phyloP scores from a whole-genome alignment of 2,797 vertebrate species.

The Neopelma chrysocephalum region DNA sequence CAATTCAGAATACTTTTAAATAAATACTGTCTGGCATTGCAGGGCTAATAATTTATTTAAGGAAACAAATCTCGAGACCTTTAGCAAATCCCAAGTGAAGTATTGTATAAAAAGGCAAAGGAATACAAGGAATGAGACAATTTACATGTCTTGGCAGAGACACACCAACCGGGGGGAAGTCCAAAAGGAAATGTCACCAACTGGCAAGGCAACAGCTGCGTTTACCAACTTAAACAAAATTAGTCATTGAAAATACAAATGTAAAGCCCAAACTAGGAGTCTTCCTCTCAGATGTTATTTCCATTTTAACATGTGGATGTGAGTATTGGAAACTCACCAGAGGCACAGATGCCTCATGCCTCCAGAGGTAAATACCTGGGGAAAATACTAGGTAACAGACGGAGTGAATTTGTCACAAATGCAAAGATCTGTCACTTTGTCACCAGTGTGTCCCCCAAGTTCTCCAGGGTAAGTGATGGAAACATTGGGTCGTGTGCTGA shows the following conservation, averaged over 20 bases:
- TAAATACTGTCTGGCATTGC: background rate
- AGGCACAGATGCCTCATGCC: constrained; percentile 5
- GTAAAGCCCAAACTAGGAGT: constrained; percentile 57
- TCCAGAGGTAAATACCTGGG: constrained; percentile 50
- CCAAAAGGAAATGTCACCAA: constrained; percentile 73
- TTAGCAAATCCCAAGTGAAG: background rate
- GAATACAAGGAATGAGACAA: constrained; percentile 50
- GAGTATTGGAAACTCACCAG: constrained; percentile 52
- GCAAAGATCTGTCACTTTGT: constrained; percentile 10
- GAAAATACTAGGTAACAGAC: constrained; percentile 11
- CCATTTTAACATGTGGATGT: constrained; percentile 66
- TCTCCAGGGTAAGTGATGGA: background rate
- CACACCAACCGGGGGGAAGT: constrained; percentile 44
- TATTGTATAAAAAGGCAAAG: constrained; percentile 37
- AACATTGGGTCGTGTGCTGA: background rate
- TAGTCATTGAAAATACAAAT: constrained; percentile 70
- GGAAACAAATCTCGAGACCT: constrained; percentile 2
- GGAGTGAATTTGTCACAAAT: constrained; percentile 13
- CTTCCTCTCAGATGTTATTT: constrained; percentile 62
- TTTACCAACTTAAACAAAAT: constrained; percentile 71
- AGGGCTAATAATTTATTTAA: background rate
- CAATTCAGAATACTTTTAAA: background rate
- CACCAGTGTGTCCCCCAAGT: background rate
- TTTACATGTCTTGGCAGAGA: constrained; percentile 67
- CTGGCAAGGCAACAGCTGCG: constrained; percentile 69